phyloP scores from a whole-genome alignment of 2,888 invertebrate species.

The Oligia latruncula region DNA sequence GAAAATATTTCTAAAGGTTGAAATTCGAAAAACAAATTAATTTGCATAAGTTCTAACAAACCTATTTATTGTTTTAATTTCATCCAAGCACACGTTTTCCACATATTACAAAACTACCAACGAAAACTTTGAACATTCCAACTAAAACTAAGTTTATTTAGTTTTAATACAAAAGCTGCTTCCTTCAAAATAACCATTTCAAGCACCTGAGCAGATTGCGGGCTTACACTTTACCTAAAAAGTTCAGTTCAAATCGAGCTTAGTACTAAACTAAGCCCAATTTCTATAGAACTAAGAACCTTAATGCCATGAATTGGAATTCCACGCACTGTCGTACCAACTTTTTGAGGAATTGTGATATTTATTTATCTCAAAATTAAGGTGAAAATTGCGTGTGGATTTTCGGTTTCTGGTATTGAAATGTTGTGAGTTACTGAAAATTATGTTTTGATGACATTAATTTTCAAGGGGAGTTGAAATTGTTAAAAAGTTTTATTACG shows the following conservation, averaged over 20 bases:
- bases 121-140: constrained; percentile 32
- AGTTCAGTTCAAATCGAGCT: constrained; percentile 72
- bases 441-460: constrained; percentile 71
- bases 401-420: constrained; percentile 67
- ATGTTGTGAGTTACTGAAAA: constrained; percentile 77
- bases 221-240: constrained; percentile 82
- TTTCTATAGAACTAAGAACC: constrained; percentile 40
- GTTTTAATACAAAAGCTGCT: constrained; percentile 71
- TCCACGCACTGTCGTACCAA: constrained; percentile 62
- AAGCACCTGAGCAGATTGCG: constrained; percentile 88
- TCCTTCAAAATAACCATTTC: constrained; percentile 72
- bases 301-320: constrained; percentile 49
- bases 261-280: constrained; percentile 66
- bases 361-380: constrained; percentile 56
- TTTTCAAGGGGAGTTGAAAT: constrained; percentile 25
- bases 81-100: not conserved
- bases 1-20: not conserved
- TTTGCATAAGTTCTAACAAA: not conserved
- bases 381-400: constrained; percentile 50
- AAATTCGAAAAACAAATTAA: not conserved
- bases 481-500: constrained; percentile 34
- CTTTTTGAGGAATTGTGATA: constrained; percentile 60
- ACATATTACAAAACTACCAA: constrained; percentile 20
- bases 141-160: constrained; percentile 42
- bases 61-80: constrained; percentile 13